Evolutionary conservation across 2,888 invertebrate species (phyloP).

Genomic region (Pardosa pseudoannulata): DNA sequence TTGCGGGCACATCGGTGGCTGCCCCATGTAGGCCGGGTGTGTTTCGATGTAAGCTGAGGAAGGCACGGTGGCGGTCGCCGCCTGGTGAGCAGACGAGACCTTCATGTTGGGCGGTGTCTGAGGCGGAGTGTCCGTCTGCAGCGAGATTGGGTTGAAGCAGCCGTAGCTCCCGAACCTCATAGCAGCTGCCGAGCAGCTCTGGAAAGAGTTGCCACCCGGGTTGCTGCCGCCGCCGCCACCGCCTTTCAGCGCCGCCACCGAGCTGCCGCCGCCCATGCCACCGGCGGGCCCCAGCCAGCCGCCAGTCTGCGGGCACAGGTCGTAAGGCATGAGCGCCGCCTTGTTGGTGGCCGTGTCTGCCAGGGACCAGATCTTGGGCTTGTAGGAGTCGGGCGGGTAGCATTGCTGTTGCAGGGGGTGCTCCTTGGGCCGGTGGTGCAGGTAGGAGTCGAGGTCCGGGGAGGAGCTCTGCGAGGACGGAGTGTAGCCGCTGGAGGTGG

Average conservation of each 20-base stretch:
- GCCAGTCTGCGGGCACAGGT: slow-evolving; percentile 9
- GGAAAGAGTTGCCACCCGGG: not conserved
- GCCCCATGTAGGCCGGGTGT: slow-evolving; percentile 37
- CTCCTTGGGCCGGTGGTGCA: slow-evolving; percentile 34
- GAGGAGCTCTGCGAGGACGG: slow-evolving; percentile 55
- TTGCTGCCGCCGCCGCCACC: not conserved
- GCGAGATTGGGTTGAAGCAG: slow-evolving; percentile 52
- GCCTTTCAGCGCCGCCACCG: not conserved
- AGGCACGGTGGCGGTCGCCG: slow-evolving; percentile 26
- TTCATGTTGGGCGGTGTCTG: slow-evolving; percentile 97
- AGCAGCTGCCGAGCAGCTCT: slow-evolving; percentile 22
- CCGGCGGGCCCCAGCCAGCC: slow-evolving; percentile 1
- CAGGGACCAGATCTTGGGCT: slow-evolving; percentile 96
- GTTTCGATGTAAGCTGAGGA: slow-evolving; percentile 53
- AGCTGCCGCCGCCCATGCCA: too few species aligned
- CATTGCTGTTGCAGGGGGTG: not conserved
- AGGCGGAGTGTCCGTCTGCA: slow-evolving; percentile 91
- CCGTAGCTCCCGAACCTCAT: slow-evolving; percentile 28
- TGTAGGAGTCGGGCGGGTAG: slow-evolving; percentile 76
- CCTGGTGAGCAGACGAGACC: slow-evolving; percentile 71
- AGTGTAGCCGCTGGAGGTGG: slow-evolving; percentile 39
- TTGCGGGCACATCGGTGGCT: slow-evolving; percentile 22
- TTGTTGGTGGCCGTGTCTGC: slow-evolving; percentile 96
- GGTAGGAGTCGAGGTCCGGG: slow-evolving; percentile 33
- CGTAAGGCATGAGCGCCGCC: slow-evolving; percentile 83